phyloP scores from a whole-genome alignment of 1,140 invertebrate genomes.

The Ridgeia piscesae region DNA sequence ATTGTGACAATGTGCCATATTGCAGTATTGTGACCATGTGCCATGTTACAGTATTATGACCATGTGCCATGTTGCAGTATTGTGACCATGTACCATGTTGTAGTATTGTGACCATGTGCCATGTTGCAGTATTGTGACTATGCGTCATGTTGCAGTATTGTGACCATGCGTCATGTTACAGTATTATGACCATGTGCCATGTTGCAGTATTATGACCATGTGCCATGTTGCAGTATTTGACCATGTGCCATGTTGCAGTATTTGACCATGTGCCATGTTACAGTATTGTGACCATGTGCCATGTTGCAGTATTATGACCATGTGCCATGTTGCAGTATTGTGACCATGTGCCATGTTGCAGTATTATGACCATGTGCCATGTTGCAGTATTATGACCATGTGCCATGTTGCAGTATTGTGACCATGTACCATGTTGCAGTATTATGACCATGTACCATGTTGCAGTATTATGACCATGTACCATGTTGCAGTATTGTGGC shows the following conservation, averaged over 20 bases:
- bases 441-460: not conserved
- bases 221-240: not conserved
- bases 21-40: not conserved
- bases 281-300: not conserved
- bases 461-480: not conserved
- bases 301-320: not conserved
- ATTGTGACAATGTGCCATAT: not conserved
- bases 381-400: not conserved
- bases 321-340: not conserved
- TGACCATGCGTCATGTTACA: too few relatives aligned
- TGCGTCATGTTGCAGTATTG: not conserved
- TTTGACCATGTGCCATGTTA: not conserved
- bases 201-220: not conserved
- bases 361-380: not conserved
- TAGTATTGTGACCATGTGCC: not conserved
- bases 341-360: not conserved
- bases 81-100: slow-evolving; percentile 38
- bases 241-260: not conserved
- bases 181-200: not conserved
- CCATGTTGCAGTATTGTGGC: not conserved
- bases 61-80: slow-evolving; percentile 30
- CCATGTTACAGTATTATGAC: not conserved
- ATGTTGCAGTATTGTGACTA: not conserved
- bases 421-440: not conserved
- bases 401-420: not conserved